Evolutionary conservation across 2,888 invertebrate genomes (phyloP), one percentile per base, ranked within the genome.

Genomic region (Eueremaeus valkanovi): DNA sequence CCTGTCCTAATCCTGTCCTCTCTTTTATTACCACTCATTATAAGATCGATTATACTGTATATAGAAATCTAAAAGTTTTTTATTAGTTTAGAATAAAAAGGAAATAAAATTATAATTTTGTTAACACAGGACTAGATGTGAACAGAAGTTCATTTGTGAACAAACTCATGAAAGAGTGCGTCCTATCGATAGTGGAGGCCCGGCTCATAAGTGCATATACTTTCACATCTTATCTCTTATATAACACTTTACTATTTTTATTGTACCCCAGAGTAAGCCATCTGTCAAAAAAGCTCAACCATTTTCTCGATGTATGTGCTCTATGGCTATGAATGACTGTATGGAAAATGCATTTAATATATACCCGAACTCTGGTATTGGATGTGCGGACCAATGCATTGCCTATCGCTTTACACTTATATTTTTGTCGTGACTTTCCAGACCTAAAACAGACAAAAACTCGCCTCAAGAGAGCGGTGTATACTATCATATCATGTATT

Each of bases 151-250:
- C 24, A 24, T 8, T 21, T 21, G 21, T 55, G 55, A 55, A 21
- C 55, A 9, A 55, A 55, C 8, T 27, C 21, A 51, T 6, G 5
- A 21, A 36, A 36, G 11, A 36, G 36, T 5, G 11, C 36, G 51
- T 21, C 51, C 51, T 51, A 21, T 51, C 21, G 21, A 21, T 51
- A 51, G 51, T 51, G 51, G 51, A 51, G 51, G 51, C 45, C 45
- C 3, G 21, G 11, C 40, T 9, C 11, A 40, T 40, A 40, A 40
- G n/a, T 40, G 51, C 51, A 55, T 27, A 55, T 24, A 55, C 55
- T 55, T 55, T 55, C 63, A n/a, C n/a, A 63, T 63, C 63, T 68
- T 68, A 68, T 68, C 68, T 68, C 68, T 68, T 68, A 68, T 68
- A 40, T 68, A 68, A 40, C 42, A 68, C 68, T 68, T 68, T 68